Conservation (phyloP, 2,113 vertebrate genomes). For the Aphyosemion australe region DNA sequence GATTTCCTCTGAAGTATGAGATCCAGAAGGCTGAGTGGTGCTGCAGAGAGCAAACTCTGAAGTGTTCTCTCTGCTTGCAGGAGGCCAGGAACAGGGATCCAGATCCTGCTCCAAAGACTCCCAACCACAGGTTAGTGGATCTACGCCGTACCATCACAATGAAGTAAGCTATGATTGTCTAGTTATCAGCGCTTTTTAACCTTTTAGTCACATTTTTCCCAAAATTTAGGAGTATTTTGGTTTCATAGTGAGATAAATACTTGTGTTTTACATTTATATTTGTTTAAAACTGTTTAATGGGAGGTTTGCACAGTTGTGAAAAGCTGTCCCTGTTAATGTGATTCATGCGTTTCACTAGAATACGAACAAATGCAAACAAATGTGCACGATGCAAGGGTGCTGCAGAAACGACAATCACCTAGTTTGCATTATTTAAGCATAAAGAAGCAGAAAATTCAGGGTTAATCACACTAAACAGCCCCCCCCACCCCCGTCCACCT, state of each 20-base stretch:
- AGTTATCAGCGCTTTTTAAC: neutral
- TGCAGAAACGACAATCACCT: neutral
- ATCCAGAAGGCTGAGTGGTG: conserved; percentile 44
- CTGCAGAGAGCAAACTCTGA: conserved; percentile 49
- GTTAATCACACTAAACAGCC: conserved; percentile 36
- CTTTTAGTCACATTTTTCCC: neutral
- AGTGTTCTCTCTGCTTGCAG: conserved; percentile 73
- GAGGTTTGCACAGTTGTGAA: neutral
- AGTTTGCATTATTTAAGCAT: neutral
- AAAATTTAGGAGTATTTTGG: too few relatives aligned
- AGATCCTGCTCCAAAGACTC: conserved; percentile 39
- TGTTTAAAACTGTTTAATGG: too few relatives aligned
- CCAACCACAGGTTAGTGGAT: conserved; percentile 76
- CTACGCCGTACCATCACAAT: neutral
- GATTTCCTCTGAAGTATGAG: conserved; percentile 69
- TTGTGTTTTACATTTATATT: neutral
- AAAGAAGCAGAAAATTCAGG: conserved; percentile 28
- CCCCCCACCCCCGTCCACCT: conserved; percentile 50
- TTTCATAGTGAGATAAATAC: too few relatives aligned
- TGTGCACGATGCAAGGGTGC: neutral
- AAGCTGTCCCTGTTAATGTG: neutral
- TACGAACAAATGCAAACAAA: neutral
- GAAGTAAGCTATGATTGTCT: neutral
- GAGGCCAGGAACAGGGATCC: conserved; percentile 52
- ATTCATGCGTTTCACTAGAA: neutral